Evolutionary conservation across 2,888 invertebrate genomes (phyloP).

Genomic region (Antheraea assamensis): DNA sequence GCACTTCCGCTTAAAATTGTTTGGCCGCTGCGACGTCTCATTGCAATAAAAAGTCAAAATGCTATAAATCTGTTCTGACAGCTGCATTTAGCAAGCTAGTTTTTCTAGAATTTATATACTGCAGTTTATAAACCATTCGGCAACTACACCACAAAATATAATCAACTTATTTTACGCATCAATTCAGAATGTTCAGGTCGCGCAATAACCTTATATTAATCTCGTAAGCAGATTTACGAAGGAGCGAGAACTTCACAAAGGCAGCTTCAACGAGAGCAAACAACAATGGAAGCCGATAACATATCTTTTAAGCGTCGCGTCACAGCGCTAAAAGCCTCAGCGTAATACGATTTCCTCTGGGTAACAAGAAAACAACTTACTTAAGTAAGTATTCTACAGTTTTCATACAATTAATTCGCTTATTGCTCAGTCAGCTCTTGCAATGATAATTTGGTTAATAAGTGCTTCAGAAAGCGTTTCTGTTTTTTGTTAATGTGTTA

Average conservation of each 20-base stretch:
- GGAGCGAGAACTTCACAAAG: not conserved
- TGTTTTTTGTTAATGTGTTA: too few relatives aligned
- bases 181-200: not conserved
- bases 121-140: too few relatives aligned
- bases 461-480: too few relatives aligned
- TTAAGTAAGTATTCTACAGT: constrained; percentile 11
- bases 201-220: not conserved
- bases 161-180: not conserved
- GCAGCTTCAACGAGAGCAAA: constrained; percentile 13
- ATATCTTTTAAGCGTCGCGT: not conserved
- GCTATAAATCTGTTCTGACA: too few relatives aligned
- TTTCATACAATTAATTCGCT: not conserved
- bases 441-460: too few relatives aligned
- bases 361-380: not conserved
- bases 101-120: too few relatives aligned
- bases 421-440: not conserved
- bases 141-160: too few relatives aligned
- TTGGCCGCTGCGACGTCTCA: too few relatives aligned
- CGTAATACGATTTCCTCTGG: constrained; percentile 1
- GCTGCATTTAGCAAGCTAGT: too few relatives aligned
- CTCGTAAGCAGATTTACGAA: not conserved
- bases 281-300: constrained; percentile 17
- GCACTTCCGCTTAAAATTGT: too few relatives aligned
- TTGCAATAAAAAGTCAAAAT: too few relatives aligned
- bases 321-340: not conserved